Conservation (phyloP, 2,797 vertebrate genomes). For the Urocyon cinereoargenteus region DNA sequence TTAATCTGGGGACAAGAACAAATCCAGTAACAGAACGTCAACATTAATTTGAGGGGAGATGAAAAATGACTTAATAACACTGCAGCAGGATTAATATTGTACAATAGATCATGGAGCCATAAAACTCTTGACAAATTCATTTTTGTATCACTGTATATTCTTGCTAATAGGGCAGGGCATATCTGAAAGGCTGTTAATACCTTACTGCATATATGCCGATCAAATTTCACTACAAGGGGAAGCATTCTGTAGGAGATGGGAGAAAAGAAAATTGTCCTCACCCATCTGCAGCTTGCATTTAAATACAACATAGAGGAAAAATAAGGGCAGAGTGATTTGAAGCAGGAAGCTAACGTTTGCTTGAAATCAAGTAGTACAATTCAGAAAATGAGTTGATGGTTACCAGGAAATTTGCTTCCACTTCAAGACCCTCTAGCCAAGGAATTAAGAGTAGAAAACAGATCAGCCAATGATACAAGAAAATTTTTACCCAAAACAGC, state of each 20-base stretch:
- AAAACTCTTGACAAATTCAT: slow-evolving; percentile 88
- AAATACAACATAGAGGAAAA: slow-evolving; percentile 60
- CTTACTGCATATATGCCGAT: slow-evolving; percentile 74
- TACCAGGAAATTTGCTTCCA: slow-evolving; percentile 73
- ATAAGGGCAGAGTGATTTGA: slow-evolving; percentile 54
- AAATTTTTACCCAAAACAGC: slow-evolving; percentile 53
- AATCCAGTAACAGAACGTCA: slow-evolving; percentile 85
- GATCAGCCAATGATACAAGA: slow-evolving; percentile 54
- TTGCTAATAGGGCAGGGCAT: slow-evolving; percentile 81
- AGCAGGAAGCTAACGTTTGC: slow-evolving; percentile 62
- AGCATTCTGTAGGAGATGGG: neutral
- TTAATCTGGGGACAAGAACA: slow-evolving; percentile 86
- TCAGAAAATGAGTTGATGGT: slow-evolving; percentile 77
- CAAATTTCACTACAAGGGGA: slow-evolving; percentile 42
- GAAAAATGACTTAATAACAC: slow-evolving; percentile 88
- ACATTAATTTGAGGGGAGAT: slow-evolving; percentile 87
- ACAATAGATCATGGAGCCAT: slow-evolving; percentile 83
- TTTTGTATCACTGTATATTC: slow-evolving; percentile 83
- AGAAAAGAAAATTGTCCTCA: slow-evolving; percentile 45
- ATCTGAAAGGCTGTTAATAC: slow-evolving; percentile 81
- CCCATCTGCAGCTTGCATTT: slow-evolving; percentile 34
- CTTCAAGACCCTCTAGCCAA: slow-evolving; percentile 68
- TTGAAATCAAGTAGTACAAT: slow-evolving; percentile 75
- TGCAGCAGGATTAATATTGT: slow-evolving; percentile 83
- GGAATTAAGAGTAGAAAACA: slow-evolving; percentile 65